phyloP scores from a whole-genome alignment of 2,797 vertebrate species.

The Propithecus perrieri region DNA sequence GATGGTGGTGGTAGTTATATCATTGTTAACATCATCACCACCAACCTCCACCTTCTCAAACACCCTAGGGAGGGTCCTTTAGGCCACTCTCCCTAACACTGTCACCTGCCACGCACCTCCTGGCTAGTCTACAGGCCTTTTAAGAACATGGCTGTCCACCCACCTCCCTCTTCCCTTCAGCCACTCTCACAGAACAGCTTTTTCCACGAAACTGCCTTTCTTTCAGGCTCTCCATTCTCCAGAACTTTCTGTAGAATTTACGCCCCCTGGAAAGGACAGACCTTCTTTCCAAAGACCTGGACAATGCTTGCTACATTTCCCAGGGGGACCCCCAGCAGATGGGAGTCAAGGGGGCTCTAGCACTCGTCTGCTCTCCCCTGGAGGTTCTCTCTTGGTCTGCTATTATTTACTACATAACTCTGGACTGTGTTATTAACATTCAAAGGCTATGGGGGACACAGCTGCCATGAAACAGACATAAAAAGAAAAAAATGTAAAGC shows the following conservation, averaged over 20 bases:
- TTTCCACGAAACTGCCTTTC: neutral
- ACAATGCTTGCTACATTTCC: neutral
- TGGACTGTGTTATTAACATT: neutral
- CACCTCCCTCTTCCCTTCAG: neutral
- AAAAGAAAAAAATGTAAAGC: conserved; percentile 1
- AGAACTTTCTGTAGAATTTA: neutral
- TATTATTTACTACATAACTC: conserved; percentile 51
- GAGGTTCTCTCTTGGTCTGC: conserved; percentile 19
- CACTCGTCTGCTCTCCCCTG: neutral
- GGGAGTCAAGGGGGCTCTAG: neutral
- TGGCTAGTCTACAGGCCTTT: neutral
- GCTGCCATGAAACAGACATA: conserved; percentile 44
- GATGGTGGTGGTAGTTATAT: neutral
- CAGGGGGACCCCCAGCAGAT: neutral
- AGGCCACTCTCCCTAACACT: too few relatives aligned
- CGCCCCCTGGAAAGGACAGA: neutral
- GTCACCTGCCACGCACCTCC: neutral
- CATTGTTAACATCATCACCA: neutral
- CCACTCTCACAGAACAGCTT: neutral
- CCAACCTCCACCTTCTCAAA: too few relatives aligned
- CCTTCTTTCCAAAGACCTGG: neutral
- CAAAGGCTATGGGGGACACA: conserved; percentile 37
- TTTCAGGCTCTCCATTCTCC: neutral
- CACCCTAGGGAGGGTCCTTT: too few relatives aligned
- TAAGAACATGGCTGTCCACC: neutral